These are phyloP conservation scores for Xestia xanthographa DNA, from an alignment of 2,888 invertebrate species.

Conservation along the genomic window DNA sequence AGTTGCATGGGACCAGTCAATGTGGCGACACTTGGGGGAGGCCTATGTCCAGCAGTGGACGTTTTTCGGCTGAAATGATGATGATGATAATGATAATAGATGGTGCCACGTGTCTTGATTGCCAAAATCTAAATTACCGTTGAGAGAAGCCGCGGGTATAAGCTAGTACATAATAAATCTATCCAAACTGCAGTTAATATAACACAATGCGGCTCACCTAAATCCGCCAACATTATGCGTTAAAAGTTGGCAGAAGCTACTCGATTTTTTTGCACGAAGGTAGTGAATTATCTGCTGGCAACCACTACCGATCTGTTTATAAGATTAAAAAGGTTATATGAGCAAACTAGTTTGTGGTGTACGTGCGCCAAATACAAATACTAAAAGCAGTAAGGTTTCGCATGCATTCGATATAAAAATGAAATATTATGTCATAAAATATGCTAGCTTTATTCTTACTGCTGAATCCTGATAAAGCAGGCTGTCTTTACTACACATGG, in stretches of 20 bases:
- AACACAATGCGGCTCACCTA: conserved; percentile 32
- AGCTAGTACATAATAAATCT: background rate
- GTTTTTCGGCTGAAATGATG: too few relatives aligned
- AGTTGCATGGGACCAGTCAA: too few relatives aligned
- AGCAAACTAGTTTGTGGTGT: conserved; percentile 68
- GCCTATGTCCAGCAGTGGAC: too few relatives aligned
- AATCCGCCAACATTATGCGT: conserved; percentile 35
- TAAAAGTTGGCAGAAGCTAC: conserved; percentile 56
- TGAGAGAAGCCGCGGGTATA: too few relatives aligned
- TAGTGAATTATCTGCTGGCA: conserved; percentile 75
- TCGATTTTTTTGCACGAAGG: conserved; percentile 51
- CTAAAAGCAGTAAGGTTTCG: conserved; percentile 42
- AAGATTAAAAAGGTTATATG: conserved; percentile 72
- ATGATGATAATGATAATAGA: too few relatives aligned
- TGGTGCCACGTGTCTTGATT: too few relatives aligned
- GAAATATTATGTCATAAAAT: conserved; percentile 39
- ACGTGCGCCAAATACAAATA: conserved; percentile 72
- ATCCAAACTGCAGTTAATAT: background rate
- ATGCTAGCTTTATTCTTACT: conserved; percentile 2
- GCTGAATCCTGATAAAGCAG: background rate
- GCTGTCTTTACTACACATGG: background rate
- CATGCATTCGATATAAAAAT: conserved; percentile 56
- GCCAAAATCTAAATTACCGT: too few relatives aligned
- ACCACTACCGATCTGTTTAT: conserved; percentile 66
- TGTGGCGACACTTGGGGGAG: too few relatives aligned